Evolutionary conservation across 2,888 invertebrate genomes (phyloP), one percentile per base, ranked within the genome.

Genomic region (Cheilosia urbana): DNA sequence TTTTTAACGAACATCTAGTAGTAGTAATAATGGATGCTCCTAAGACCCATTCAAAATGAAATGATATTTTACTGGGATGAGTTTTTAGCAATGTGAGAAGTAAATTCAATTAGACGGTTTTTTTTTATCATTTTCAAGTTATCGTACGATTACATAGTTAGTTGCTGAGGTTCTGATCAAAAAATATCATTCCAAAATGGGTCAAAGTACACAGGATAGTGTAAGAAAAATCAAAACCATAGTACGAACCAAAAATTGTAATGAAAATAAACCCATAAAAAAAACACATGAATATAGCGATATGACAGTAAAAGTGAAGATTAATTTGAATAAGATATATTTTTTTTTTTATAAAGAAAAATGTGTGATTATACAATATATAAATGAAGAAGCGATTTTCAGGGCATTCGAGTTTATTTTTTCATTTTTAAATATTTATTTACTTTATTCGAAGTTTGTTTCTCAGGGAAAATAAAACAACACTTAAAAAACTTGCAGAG

Each of bases 141-240:
- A 78, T 87, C 87, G 87, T 87, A 88, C 87, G 88, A 88, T 88
- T 88, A 88, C 88, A 87, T 80, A 71, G 60, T 71, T 66, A 11
- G 73, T 58, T 69, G 17, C 17, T 69, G 89, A 90, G 90, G 89
- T 91, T 90, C 90, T 87, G 88, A 88, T 89, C 89, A 90, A 91
- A 91, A 91, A 92, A 92, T 92, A 91, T 92, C 91, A 92, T 92
- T 92, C 90, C 92, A 91, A 91, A 91, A 91, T 91, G 91, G 91
- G 90, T 90, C 90, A 89, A 89, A 89, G 87, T 88, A 88, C 88
- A 88, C 63, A 84, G 82, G 85, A 81, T 69, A 87, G 78, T 84
- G 69, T 21, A 87, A 66, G 78, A 87, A 88, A 88, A 87, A 34
- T 11, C 60, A 88, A 88, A 85, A 66, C 69, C 89, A 83, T 37